These are phyloP conservation scores for Muricea muricata DNA, from an alignment of 92 coral and sea anemone genomes.

Conservation along the genomic window DNA sequence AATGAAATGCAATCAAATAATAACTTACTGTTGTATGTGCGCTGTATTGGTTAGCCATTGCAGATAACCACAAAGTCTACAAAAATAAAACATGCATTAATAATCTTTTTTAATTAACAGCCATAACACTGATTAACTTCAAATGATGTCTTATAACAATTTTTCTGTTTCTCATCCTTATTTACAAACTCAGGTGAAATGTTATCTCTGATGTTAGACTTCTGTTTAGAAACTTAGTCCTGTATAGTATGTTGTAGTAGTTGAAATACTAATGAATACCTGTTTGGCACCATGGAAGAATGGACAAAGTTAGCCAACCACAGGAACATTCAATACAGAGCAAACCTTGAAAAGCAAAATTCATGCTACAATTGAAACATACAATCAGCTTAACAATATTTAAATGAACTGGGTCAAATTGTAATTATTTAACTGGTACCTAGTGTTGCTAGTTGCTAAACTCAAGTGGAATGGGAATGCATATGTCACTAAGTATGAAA, in stretches of 20 bases:
- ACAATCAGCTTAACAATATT: neutral
- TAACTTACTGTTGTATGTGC: too few species aligned
- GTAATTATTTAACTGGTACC: neutral
- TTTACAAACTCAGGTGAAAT: neutral
- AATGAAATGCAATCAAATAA: too few species aligned
- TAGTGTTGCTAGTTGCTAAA: neutral
- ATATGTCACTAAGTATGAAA: neutral
- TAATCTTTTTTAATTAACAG: too few species aligned
- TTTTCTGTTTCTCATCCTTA: too few species aligned
- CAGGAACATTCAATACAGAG: neutral
- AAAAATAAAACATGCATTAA: too few species aligned
- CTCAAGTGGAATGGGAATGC: neutral
- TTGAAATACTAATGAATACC: slow-evolving; percentile 3
- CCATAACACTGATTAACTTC: too few species aligned
- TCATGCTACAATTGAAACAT: neutral
- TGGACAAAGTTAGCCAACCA: neutral
- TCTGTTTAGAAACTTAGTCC: neutral
- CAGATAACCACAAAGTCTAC: too few species aligned
- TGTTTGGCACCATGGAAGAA: neutral
- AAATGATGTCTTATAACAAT: too few species aligned
- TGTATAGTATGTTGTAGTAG: neutral
- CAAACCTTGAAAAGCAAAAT: neutral
- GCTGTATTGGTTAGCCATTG: too few species aligned
- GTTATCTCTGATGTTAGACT: neutral
- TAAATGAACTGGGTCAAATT: neutral